A percentile compares a stretch with the other conserved stretches of the same genome.
Evolutionary conservation across 2,888 invertebrate genomes (phyloP).

Genomic region (Gonocerus acuteangulatus): DNA sequence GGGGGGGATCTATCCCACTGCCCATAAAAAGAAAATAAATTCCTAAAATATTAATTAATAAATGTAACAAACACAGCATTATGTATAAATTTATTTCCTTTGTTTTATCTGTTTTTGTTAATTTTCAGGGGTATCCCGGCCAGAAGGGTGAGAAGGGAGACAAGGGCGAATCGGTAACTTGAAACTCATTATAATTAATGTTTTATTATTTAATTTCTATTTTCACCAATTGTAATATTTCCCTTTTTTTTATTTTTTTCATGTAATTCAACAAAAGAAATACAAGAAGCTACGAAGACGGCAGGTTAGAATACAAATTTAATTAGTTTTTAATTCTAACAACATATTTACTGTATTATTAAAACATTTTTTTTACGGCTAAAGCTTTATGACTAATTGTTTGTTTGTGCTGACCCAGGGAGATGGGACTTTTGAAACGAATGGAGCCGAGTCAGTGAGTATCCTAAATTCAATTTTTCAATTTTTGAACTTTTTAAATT

Average conservation of each 20-base stretch:
- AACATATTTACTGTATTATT: not conserved
- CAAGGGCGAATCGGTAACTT: constrained; percentile 84
- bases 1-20: too few species aligned
- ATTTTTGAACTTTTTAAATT: not conserved
- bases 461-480: not conserved
- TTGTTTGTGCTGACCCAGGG: constrained; percentile 50
- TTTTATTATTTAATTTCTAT: not conserved
- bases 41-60: too few species aligned
- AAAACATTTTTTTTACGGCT: constrained; percentile 4
- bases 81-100: too few species aligned
- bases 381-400: constrained; percentile 26
- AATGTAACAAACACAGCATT: too few species aligned
- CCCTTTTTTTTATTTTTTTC: constrained; percentile 31
- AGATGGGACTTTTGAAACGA: constrained; percentile 69
- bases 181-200: constrained; percentile 17
- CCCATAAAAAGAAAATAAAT: too few species aligned
- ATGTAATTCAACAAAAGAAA: constrained; percentile 51
- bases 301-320: constrained; percentile 52
- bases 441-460: constrained; percentile 64
- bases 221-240: constrained; percentile 30
- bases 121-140: constrained; percentile 67
- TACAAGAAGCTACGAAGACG: constrained; percentile 74
- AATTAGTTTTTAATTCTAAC: constrained; percentile 11
- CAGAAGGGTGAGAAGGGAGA: constrained; percentile 85
- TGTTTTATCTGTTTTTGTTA: not conserved